Evolutionary conservation across 2,113 vertebrate genomes (phyloP).

Genomic region (Camelus bactrianus): DNA sequence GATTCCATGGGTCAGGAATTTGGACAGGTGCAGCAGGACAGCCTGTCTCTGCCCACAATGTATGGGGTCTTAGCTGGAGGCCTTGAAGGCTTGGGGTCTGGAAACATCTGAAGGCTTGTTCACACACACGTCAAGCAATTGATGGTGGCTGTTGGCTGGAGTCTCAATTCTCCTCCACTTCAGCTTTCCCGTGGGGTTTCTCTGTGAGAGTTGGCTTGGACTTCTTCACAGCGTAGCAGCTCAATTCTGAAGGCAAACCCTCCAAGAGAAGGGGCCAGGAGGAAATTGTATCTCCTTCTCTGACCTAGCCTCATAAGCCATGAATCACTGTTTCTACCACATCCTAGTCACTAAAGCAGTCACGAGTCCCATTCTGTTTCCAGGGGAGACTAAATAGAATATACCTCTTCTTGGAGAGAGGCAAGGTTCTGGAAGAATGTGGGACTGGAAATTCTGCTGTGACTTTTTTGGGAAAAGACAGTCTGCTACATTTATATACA

Average conservation of each 20-base stretch:
- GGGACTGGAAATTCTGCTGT: neutral
- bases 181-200: neutral
- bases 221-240: neutral
- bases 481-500: neutral
- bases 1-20: neutral
- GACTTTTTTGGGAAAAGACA: neutral
- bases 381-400: neutral
- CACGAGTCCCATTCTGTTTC: neutral
- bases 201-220: neutral
- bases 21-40: neutral
- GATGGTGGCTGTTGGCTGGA: neutral
- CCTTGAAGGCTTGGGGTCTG: neutral
- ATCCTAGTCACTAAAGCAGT: neutral
- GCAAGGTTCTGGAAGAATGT: neutral
- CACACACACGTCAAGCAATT: fast-evolving
- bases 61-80: neutral
- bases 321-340: neutral
- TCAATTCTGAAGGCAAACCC: neutral
- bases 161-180: neutral
- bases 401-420: neutral
- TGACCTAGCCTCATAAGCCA: neutral
- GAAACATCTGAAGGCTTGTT: neutral
- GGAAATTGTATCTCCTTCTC: neutral
- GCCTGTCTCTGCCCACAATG: neutral
- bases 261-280: neutral